These are phyloP conservation scores for Hyphantria cunea DNA, from an alignment of 1,140 invertebrate genomes.

Conservation along the genomic window DNA sequence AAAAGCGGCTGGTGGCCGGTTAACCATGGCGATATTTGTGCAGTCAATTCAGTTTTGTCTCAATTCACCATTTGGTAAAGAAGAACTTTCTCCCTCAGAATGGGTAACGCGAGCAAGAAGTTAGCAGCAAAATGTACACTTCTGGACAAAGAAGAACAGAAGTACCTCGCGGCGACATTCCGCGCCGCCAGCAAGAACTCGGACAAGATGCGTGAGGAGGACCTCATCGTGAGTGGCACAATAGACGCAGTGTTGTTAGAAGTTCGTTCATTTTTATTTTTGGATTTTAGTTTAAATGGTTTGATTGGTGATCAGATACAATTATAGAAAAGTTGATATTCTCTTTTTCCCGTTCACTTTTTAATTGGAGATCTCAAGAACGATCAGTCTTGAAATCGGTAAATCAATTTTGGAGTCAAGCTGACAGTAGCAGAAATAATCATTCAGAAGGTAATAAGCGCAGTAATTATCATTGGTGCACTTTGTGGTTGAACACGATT, in stretches of 20 bases:
- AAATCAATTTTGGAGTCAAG: too few species aligned
- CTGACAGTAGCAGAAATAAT: too few species aligned
- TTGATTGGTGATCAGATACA: slow-evolving; percentile 32
- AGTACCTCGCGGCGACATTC: slow-evolving; percentile 83
- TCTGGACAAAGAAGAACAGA: slow-evolving; percentile 83
- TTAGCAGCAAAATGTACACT: slow-evolving; percentile 84
- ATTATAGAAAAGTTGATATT: slow-evolving; percentile 6
- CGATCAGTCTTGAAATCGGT: too few species aligned
- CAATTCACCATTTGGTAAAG: not conserved
- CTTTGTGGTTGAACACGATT: too few species aligned
- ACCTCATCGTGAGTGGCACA: slow-evolving; percentile 83
- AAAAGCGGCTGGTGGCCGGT: too few species aligned
- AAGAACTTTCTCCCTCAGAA: slow-evolving; percentile 46
- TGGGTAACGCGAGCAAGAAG: slow-evolving; percentile 84
- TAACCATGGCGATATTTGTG: not conserved
- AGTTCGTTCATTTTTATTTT: slow-evolving; percentile 74
- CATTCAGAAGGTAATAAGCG: too few species aligned
- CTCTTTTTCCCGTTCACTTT: not conserved
- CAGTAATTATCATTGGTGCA: too few species aligned
- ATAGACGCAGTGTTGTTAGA: slow-evolving; percentile 72
- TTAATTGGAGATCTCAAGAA: too few species aligned
- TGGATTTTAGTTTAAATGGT: slow-evolving; percentile 47
- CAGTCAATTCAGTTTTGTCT: not conserved
- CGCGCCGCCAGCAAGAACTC: slow-evolving; percentile 83
- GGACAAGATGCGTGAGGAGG: slow-evolving; percentile 83